These are phyloP conservation scores for Tridacna crocea DNA, from an alignment of 2,888 invertebrate genomes.

Conservation along the genomic window DNA sequence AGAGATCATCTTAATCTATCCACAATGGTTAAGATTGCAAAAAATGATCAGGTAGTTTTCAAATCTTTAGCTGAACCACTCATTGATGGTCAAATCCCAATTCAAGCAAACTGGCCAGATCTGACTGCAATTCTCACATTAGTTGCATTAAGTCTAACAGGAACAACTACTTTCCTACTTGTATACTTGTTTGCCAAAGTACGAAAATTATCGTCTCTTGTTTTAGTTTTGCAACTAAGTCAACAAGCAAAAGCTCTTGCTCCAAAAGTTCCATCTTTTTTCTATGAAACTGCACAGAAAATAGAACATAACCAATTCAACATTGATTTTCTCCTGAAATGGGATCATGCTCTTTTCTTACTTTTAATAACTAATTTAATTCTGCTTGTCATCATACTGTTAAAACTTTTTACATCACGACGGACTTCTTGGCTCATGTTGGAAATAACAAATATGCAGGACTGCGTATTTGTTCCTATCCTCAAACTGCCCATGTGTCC, in stretches of 20 bases:
- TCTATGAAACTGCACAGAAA: conserved; percentile 15
- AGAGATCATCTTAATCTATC: conserved; percentile 33
- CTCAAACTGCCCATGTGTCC: conserved; percentile 24
- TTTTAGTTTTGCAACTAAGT: conserved; percentile 20
- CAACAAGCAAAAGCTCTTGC: conserved; percentile 9
- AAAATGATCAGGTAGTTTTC: conserved; percentile 32
- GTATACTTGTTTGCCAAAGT: conserved; percentile 10
- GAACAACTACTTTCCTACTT: not conserved
- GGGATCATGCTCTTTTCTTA: conserved; percentile 18
- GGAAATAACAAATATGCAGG: conserved; percentile 10
- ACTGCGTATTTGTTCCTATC: conserved; percentile 18
- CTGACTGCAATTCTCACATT: conserved; percentile 28
- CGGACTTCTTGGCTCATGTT: conserved; percentile 4
- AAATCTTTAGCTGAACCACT: conserved; percentile 30
- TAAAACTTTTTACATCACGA: not conserved
- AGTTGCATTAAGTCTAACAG: conserved; percentile 1
- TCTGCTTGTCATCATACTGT: not conserved
- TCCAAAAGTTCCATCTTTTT: conserved; percentile 28
- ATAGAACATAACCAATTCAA: conserved; percentile 7
- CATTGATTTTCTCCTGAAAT: conserved; percentile 1
- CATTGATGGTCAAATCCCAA: conserved; percentile 23
- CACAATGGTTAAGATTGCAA: conserved; percentile 27
- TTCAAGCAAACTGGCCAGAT: conserved; percentile 31
- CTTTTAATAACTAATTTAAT: conserved; percentile 7
- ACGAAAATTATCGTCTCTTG: conserved; percentile 16